These are phyloP conservation scores for Tinamus major DNA, from an alignment of 2,797 vertebrate species.

Conservation along the genomic window DNA sequence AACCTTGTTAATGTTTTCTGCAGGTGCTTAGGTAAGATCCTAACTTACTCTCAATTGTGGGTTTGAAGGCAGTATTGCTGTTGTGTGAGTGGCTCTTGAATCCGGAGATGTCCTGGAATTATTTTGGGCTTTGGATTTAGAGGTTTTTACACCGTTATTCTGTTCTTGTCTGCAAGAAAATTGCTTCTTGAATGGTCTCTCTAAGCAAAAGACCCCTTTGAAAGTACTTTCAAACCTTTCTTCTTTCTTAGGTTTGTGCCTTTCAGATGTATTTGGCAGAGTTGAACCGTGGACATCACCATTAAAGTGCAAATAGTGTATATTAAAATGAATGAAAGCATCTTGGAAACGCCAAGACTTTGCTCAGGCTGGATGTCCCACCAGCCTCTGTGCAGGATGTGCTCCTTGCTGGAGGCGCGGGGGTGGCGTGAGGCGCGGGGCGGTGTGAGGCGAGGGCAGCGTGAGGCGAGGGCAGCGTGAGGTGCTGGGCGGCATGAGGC, in stretches of 20 bases:
- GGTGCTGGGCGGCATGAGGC: no score
- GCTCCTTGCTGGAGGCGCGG: no score
- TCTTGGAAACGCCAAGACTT: no score
- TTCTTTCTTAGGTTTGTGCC: not conserved
- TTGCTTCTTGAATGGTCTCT: not conserved
- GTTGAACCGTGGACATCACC: fast-evolving
- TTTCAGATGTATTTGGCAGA: not conserved
- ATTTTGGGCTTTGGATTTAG: not conserved
- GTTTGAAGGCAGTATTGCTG: not conserved
- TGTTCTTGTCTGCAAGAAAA: not conserved
- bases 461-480: no score
- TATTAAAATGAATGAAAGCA: not conserved
- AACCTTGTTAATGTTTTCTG: not conserved
- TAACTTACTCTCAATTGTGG: fast-evolving
- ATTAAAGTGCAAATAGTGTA: not conserved
- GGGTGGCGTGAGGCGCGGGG: no score
- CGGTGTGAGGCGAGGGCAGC: no score
- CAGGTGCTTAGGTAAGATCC: not conserved
- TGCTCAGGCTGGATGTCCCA: no score
- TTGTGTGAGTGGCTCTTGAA: not conserved
- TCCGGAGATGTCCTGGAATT: not conserved
- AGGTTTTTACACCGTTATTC: not conserved
- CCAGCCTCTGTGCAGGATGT: no score
- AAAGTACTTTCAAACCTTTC: not conserved
- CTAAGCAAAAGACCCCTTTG: not conserved